Base-by-base conservation (phyloP, 2,888 invertebrate genomes). In the Alentia gelatinosa region DNA sequence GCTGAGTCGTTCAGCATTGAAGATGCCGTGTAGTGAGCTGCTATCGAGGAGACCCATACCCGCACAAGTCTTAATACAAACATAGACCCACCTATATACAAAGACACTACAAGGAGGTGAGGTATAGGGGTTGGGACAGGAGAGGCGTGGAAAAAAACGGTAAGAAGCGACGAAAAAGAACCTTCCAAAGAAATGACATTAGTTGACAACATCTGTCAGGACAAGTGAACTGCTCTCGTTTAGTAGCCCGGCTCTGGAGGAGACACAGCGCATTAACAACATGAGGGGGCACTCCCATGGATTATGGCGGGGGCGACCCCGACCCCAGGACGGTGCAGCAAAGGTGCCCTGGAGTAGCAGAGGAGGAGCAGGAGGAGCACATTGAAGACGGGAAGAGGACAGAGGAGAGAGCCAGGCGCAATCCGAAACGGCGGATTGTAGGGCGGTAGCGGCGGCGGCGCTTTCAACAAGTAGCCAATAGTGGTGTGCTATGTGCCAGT, bases 281-380 rank as follows among this genome's bases (percentile, higher is more conserved):
- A 68, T 68, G 68, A 68, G 68, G 68, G 33, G 68, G 30, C 68
- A 68, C 68, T 68, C 30, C 68, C 68, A 68, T 68, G 68, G 68
- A 68, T 68, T 68, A 68, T 30, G 26, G 30, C 47, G 9, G 9
- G 47, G 19, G 47, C 47, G 19, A 19, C 68, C 68, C 68, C 30
- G 26, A 15, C 68, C 30, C 68, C 26, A 12, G n/a, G 56, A 56
- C 19, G 56, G 5, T 1, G 56, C 23, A 56, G 56, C 56, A 56
- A 4, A 3, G 19, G n/a, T n/a, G 56, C 47, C 47, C 47, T 42
- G 47, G 47, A 42, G 47, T 12, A 42, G 47, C 9, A 42, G 15
- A 7, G 15, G 3, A 56, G 19, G 56, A 56, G 19, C 3, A 56
- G 56, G 5, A 56, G 56, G 68, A 68, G 68, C 68, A 68, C 12